Evolutionary conservation across 2,797 vertebrate genomes (phyloP), one percentile per base, ranked within the genome.

Genomic region (Anguilla pacifica): DNA sequence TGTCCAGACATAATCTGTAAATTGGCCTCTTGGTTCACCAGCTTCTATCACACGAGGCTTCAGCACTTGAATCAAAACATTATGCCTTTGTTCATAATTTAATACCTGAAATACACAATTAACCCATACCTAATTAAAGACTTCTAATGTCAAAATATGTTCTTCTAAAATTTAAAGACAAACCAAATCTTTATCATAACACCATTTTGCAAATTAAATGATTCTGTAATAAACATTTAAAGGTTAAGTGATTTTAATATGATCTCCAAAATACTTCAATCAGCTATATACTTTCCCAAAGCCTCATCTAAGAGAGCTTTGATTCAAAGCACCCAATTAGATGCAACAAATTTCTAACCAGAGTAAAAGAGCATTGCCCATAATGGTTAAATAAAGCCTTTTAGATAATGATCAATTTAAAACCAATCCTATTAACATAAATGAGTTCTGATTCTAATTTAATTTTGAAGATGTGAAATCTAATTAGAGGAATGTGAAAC

Each of bases 351-450:
- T 88, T 89, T 86, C 84, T 88, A 90, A 94, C 92, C 90, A 94
- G 92, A 94, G 91, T 91, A 92, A 94, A 95, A 91, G 91, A 96
- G 94, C 93, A 94, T 91, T 92, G 92, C 90, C 90, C 91, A 92
- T 94, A 95, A 95, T 95, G 95, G 94, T 93, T 93, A 87, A 91
- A 92, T 92, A 91, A 88, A 86, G 93, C 93, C 94, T 96, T 95
- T 93, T 91, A 96, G 96, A 96, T 96, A 95, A 93, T 91, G 91
- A 96, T 96, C 95, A 94, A 91, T 94, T 90, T 95, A 92, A 94
- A 67, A 95, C 93, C 93, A 93, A 93, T 94, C 93, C 94, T 94
- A 93, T 93, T 91, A 95, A 94, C 95, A 95, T 93, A 94, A 94
- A 94, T 93, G 91, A 92, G 94, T 94, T 93, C 91, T 91, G 86